Base-by-base conservation (phyloP, 2,888 invertebrate genomes). In the Gnatocerus cornutus region DNA sequence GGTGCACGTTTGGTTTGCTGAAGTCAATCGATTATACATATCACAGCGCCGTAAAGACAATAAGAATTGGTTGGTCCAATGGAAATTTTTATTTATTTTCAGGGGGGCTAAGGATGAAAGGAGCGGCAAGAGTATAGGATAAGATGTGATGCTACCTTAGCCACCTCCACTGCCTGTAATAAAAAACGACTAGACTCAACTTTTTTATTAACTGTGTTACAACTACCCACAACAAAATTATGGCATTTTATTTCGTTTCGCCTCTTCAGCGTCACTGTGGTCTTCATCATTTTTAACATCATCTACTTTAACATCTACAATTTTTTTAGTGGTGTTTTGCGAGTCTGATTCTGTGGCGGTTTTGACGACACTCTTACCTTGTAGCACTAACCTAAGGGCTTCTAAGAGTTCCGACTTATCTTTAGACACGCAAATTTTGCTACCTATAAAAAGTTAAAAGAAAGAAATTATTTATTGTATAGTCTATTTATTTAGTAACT, bases 321-420 rank as follows among this genome's bases (percentile, higher is more conserved):
- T 77, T 66, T 78, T 52, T 52, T 50, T 65, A 71, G 39, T 67
- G 43, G 27, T 39, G 55, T 63, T 61, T 45, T 68, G 62, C 14
- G 39, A 68, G 50, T 64, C 37, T 21, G 45, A 27, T 21, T 56
- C 56, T 27, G 21, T 56, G 53, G 48, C 56, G 39, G 21, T 56
- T 21, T 56, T 46, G 5, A 65, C 56, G 5, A 65, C 56, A 27
- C 46, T 56, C 65, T 65, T 65, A 56, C 48, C 56, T 48, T 84
- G 86, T 68, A 92, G 82, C 13, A 89, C 90, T 80, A 87, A 86
- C 76, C 88, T 88, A 70, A 92, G 87, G 4, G 90, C 88, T 72
- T 90, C 87, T 74, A 91, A 87, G 75, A 90, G 78, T 69, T 89
- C 85, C 48, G 88, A 84, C 5, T 89, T 88, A 75, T 89, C 79